Percentiles rank a stretch among this genome's conserved stretches.
Evolutionary conservation across 1,140 invertebrate genomes (phyloP).

Genomic region (Andricus grossulariae): DNA sequence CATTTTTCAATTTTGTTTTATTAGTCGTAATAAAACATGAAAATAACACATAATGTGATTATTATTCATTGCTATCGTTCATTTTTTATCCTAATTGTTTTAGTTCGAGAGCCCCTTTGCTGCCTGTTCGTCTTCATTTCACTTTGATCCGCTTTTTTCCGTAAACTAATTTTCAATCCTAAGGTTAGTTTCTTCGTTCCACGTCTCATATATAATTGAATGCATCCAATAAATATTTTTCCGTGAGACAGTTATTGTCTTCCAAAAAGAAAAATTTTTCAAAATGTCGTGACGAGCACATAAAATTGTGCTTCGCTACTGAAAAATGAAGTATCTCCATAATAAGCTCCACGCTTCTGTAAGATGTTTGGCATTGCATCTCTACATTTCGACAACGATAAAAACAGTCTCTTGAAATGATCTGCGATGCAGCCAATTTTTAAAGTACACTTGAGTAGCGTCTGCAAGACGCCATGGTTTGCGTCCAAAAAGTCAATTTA

Average conservation of each 20-base stretch:
- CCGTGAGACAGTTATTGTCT: not conserved
- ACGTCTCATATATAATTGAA: too few species aligned
- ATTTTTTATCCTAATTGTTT: too few species aligned
- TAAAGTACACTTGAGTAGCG: constrained; percentile 34
- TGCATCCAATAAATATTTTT: not conserved
- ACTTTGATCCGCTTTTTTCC: too few species aligned
- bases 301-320: not conserved
- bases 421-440: constrained; percentile 36
- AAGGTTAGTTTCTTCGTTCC: too few species aligned
- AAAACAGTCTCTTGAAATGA: not conserved
- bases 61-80: too few species aligned
- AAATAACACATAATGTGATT: too few species aligned
- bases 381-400: not conserved
- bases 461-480: constrained; percentile 14
- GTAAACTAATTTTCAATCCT: too few species aligned
- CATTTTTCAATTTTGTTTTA: too few species aligned
- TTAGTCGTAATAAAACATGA: too few species aligned
- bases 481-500: constrained; percentile 65
- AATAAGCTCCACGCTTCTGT: not conserved
- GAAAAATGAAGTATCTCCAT: constrained; percentile 3
- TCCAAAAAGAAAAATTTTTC: not conserved
- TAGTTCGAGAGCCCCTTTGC: too few species aligned
- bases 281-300: not conserved
- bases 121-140: too few species aligned
- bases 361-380: constrained; percentile 13